Evolutionary conservation across 1,140 invertebrate genomes (phyloP).

Genomic region (Euwallacea similis): DNA sequence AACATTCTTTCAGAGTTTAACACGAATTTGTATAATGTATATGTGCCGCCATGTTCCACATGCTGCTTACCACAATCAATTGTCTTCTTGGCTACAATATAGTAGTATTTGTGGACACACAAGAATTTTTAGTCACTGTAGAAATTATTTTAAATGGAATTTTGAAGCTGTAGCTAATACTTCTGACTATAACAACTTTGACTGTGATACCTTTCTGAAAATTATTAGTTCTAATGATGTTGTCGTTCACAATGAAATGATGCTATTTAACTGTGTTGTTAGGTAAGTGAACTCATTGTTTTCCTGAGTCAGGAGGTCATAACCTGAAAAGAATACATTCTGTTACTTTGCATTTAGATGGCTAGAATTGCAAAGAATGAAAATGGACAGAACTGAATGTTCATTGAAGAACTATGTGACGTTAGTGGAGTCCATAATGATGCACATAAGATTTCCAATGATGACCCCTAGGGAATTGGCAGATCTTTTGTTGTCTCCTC

Average conservation of each 20-base stretch:
- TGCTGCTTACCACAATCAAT: conserved; percentile 74
- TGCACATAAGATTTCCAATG: conserved; percentile 87
- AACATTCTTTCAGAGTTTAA: conserved; percentile 67
- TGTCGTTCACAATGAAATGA: conserved; percentile 88
- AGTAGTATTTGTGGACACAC: conserved; percentile 79
- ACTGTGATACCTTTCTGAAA: conserved; percentile 75
- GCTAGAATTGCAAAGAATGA: conserved; percentile 68
- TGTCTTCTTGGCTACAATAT: conserved; percentile 91
- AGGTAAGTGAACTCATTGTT: conserved; percentile 35
- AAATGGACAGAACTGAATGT: conserved; percentile 55
- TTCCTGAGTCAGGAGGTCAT: neutral
- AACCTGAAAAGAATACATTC: too few relatives aligned
- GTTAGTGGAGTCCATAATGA: conserved; percentile 73
- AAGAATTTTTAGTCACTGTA: conserved; percentile 73
- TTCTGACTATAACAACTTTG: conserved; percentile 80
- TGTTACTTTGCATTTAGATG: conserved; percentile 55
- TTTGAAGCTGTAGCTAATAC: conserved; percentile 79
- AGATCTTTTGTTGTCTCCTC: conserved; percentile 72
- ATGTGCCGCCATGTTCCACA: conserved; percentile 86
- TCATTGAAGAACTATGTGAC: conserved; percentile 57
- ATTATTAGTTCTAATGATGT: conserved; percentile 83
- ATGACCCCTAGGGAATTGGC: conserved; percentile 85
- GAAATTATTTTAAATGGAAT: conserved; percentile 91
- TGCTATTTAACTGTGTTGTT: conserved; percentile 76
- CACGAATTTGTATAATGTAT: conserved; percentile 79